phyloP scores from a whole-genome alignment of 2,888 invertebrate genomes.

The Ceramica pisi region DNA sequence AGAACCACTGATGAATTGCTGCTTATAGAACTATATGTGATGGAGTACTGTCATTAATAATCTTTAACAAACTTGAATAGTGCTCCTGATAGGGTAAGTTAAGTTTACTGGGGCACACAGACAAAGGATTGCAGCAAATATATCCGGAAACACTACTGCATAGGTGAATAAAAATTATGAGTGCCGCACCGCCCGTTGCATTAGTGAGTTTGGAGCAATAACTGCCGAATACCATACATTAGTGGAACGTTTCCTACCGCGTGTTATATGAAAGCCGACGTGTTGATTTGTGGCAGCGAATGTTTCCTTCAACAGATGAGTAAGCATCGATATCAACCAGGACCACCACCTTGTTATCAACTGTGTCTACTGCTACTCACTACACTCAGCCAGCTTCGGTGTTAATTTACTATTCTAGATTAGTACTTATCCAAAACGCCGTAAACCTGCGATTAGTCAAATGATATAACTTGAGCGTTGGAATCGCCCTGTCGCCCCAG shows the following conservation, averaged over 20 bases:
- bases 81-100: too few species aligned
- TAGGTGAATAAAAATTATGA: background rate
- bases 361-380: slow-evolving; percentile 21
- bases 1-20: background rate
- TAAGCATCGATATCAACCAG: slow-evolving; percentile 64
- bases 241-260: slow-evolving; percentile 42
- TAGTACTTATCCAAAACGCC: slow-evolving; percentile 10
- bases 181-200: background rate
- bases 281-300: slow-evolving; percentile 41
- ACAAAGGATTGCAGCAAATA: background rate
- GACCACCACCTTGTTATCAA: slow-evolving; percentile 66
- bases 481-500: background rate
- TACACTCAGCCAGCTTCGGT: background rate
- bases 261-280: slow-evolving; percentile 49
- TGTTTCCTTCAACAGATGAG: slow-evolving; percentile 58
- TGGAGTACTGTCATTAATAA: background rate
- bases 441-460: slow-evolving; percentile 4
- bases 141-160: background rate
- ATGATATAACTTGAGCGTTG: background rate
- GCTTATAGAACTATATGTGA: background rate
- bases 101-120: background rate
- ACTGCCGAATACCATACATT: slow-evolving; percentile 43
- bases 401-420: slow-evolving; percentile 31
- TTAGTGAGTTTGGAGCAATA: slow-evolving; percentile 29
- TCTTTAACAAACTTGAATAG: background rate